Evolutionary conservation across 2,888 invertebrate genomes (phyloP), one percentile per base, ranked within the genome.

Genomic region (Pandemis corylana): DNA sequence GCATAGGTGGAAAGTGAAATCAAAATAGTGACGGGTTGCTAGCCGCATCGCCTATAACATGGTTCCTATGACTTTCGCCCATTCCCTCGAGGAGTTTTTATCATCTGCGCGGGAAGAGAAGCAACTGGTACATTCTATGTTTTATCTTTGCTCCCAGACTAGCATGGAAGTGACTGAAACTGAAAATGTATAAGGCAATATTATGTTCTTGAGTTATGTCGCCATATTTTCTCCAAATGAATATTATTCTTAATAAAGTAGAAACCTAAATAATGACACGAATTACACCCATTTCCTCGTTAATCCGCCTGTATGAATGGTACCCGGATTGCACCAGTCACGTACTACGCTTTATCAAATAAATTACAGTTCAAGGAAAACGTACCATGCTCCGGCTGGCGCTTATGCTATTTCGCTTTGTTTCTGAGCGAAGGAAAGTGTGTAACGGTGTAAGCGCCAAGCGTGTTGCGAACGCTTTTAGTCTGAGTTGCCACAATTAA

Each of bases 401-500:
- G 28, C 28, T 59, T 59, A 59, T 28, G 28, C 28, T 59, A 10
- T 28, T 59, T 28, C 4, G 10, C 28, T 59, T 20, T 59, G 28
- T 12, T 28, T 59, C 1, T 28, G 10, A 59, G n/a, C 5, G 20
- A n/a, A 12, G 28, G 1, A 28, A 12, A 28, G 20, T 9, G 53
- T 5, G 7, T 36, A 28, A 28, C 10, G 5, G 12, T 28, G 59
- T 59, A 59, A 59, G 28, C 59, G 59, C 59, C 28, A 59, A 10
- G 20, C 28, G 12, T 3, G 28, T 5, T 28, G 59, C 28, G 59
- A 15, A 59, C 28, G 28, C n/a, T 20, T 59, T 59, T 12, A 28
- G 59, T 9, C 28, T 28, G 59, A 12, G 28, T 59, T 59, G 59
- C 59, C 59, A 28, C 59, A 46, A 56, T 71, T 41, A 65, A 56